Evolutionary conservation across 2,797 vertebrate genomes (phyloP).

Genomic region (Rhynchotus rufescens): DNA sequence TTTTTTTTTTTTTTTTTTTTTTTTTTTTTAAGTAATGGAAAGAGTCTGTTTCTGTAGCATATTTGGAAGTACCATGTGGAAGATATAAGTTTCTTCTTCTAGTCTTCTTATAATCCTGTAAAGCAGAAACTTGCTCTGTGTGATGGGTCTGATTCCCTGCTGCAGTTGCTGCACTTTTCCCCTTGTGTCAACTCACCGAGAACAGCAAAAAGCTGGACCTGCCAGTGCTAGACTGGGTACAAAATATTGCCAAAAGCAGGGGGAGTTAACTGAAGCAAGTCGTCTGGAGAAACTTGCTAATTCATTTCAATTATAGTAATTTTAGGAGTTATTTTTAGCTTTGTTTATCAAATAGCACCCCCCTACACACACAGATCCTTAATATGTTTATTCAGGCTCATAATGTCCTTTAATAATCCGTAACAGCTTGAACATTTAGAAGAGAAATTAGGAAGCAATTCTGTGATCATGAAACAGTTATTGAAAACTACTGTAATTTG

Average conservation of each 20-base stretch:
- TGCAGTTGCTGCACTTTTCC: constrained; percentile 17
- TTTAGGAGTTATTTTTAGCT: constrained; percentile 20
- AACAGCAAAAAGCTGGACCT: constrained; percentile 23
- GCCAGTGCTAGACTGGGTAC: neutral
- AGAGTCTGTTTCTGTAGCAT: neutral
- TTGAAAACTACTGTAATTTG: constrained; percentile 22
- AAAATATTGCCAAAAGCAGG: constrained; percentile 9
- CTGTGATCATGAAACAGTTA: constrained; percentile 1
- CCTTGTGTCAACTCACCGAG: neutral
- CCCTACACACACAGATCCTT: neutral
- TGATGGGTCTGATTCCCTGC: neutral
- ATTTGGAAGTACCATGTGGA: neutral
- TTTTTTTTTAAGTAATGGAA: neutral
- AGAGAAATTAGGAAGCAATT: constrained; percentile 55
- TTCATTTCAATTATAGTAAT: constrained; percentile 18
- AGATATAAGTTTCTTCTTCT: neutral
- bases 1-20: neutral
- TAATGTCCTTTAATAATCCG: constrained; percentile 32
- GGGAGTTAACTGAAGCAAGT: neutral
- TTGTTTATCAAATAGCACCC: neutral
- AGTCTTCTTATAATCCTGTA: neutral
- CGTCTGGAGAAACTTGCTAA: neutral
- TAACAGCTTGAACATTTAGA: constrained; percentile 32
- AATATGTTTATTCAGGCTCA: constrained; percentile 23
- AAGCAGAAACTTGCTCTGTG: constrained; percentile 47